Percentiles rank a stretch among this genome's conserved stretches.
Conservation (phyloP, 1,140 invertebrate species). For the Drosophila arizonae region DNA sequence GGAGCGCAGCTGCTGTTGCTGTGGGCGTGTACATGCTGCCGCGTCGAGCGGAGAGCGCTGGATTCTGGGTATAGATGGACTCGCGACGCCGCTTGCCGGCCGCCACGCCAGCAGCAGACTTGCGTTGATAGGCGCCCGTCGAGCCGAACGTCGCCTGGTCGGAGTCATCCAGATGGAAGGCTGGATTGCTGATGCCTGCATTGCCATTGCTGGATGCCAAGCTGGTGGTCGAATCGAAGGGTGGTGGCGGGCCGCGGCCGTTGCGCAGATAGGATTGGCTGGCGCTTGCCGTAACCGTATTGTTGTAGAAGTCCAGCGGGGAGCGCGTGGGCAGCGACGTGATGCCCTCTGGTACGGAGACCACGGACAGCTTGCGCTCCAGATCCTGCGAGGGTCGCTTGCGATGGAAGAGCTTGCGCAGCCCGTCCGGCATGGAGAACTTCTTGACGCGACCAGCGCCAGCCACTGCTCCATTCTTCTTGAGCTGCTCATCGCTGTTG, state of each 20-base stretch:
- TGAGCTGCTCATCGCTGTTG: conserved; percentile 53
- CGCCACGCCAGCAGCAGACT: conserved; percentile 9
- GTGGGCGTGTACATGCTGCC: conserved; percentile 72
- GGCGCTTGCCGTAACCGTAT: conserved; percentile 83
- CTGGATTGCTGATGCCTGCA: conserved; percentile 49
- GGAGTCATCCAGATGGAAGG: conserved; percentile 64
- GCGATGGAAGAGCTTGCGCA: conserved; percentile 69
- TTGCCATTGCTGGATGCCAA: conserved; percentile 37
- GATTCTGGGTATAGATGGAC: conserved; percentile 76
- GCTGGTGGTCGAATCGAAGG: conserved; percentile 59
- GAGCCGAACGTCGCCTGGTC: conserved; percentile 37
- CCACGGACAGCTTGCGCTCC: conserved; percentile 73
- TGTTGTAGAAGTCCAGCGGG: conserved; percentile 67
- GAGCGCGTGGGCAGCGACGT: conserved; percentile 44
- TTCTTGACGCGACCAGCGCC: conserved; percentile 62
- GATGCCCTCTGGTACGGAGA: conserved; percentile 74
- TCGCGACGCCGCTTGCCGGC: conserved; percentile 61
- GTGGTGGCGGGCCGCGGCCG: conserved; percentile 51
- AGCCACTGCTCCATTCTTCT: conserved; percentile 39
- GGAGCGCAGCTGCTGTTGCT: conserved; percentile 34
- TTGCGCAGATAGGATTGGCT: conserved; percentile 62
- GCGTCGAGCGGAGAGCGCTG: conserved; percentile 52
- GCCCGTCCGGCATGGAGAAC: conserved; percentile 78
- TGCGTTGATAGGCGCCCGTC: conserved; percentile 60
- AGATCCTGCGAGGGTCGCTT: conserved; percentile 73